Percentiles rank a stretch among this genome's conserved stretches.
Conservation (phyloP, 2,888 invertebrate genomes). For the Pyrgus malvae region DNA sequence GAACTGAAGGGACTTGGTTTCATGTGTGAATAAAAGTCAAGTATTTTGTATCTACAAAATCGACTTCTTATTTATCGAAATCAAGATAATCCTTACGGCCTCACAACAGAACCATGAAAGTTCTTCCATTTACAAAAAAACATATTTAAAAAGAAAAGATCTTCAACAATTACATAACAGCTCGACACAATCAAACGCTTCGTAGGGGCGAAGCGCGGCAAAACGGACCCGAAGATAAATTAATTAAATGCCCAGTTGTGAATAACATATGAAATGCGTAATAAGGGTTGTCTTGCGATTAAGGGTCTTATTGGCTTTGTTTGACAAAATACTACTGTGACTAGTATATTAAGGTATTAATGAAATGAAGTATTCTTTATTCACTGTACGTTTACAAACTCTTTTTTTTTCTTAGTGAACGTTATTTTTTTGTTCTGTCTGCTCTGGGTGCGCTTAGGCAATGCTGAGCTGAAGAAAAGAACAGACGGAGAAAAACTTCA, state of each 20-base stretch:
- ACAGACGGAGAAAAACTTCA: no score
- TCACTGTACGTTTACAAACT: no score
- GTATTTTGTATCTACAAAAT: no score
- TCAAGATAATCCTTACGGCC: no score
- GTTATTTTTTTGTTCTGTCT: no score
- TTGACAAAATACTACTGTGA: conserved; percentile 4
- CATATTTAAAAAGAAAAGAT: conserved; percentile 7
- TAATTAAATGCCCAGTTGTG: conserved; percentile 37
- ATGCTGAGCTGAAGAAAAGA: no score
- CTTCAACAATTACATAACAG: conserved; percentile 26
- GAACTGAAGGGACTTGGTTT: no score
- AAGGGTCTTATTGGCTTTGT: conserved; percentile 22
- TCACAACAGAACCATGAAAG: not conserved
- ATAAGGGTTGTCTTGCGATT: conserved; percentile 27
- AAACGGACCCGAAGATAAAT: conserved; percentile 36
- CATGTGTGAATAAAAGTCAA: no score
- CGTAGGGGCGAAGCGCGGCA: conserved; percentile 36
- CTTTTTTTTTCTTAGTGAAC: no score
- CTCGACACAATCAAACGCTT: conserved; percentile 41
- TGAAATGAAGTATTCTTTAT: not conserved
- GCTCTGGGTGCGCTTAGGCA: no score
- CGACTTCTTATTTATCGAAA: no score
- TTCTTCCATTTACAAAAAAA: conserved; percentile 15
- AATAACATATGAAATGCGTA: conserved; percentile 34
- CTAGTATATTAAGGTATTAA: not conserved